phyloP scores from a whole-genome alignment of 2,113 vertebrate species.

The Rostratula benghalensis region DNA sequence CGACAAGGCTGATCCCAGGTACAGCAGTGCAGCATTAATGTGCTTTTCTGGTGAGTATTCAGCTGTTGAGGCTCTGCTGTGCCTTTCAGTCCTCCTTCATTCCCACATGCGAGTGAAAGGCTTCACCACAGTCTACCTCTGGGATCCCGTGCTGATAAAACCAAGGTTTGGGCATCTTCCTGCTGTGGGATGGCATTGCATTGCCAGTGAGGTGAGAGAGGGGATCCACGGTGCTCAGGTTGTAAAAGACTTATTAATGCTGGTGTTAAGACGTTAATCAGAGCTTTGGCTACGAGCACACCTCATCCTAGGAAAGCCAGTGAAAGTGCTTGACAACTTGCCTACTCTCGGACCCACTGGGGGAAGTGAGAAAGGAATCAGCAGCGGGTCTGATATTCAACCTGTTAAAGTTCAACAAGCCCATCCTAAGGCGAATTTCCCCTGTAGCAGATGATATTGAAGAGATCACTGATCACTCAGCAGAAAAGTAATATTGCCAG shows the following conservation, averaged over 20 bases:
- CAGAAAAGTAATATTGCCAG: not conserved
- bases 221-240: not conserved
- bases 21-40: not conserved
- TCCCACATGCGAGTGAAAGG: fast-evolving
- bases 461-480: not conserved
- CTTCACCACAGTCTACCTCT: not conserved
- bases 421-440: not conserved
- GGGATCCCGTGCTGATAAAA: not conserved
- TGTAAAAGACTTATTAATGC: not conserved
- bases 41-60: not conserved
- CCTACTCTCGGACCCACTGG: not conserved
- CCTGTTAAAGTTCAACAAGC: not conserved
- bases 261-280: not conserved
- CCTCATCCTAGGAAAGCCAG: not conserved
- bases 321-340: not conserved
- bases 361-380: not conserved
- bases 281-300: not conserved
- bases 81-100: not conserved
- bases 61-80: not conserved
- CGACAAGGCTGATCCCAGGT: not conserved
- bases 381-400: not conserved
- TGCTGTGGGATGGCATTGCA: not conserved
- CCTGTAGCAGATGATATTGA: not conserved
- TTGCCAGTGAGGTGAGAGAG: not conserved
- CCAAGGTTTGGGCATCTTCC: not conserved